phyloP scores from a whole-genome alignment of 2,888 invertebrate genomes.

The Hyposoter didymator region DNA sequence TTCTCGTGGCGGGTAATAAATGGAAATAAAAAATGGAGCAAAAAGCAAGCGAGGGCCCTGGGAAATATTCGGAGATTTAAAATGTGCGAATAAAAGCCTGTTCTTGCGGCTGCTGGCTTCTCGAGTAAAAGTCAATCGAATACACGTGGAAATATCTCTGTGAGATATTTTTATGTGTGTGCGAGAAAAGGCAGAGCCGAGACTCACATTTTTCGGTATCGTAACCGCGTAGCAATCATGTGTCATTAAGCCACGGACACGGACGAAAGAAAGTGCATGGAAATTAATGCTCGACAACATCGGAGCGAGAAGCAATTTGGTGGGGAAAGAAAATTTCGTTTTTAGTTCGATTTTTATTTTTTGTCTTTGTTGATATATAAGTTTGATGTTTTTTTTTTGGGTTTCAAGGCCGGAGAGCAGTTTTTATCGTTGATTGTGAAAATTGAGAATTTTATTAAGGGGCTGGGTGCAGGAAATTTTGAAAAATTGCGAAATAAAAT shows the following conservation, averaged over 20 bases:
- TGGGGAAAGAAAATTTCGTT: not conserved
- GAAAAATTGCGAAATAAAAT: no score
- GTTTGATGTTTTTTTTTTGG: not conserved
- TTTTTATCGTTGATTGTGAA: no score
- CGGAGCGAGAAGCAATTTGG: not conserved
- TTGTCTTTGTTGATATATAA: not conserved
- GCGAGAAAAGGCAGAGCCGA: not conserved
- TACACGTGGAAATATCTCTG: not conserved
- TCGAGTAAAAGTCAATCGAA: constrained; percentile 14
- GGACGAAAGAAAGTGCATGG: not conserved
- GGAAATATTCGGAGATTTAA: constrained; percentile 10
- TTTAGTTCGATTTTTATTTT: not conserved
- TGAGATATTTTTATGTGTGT: not conserved
- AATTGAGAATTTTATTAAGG: no score
- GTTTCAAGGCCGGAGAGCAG: no score
- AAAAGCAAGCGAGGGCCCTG: not conserved
- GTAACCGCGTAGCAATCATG: constrained; percentile 10
- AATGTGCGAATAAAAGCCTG: not conserved
- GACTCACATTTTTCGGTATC: not conserved
- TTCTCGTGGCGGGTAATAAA: not conserved
- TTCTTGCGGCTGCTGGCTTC: constrained; percentile 1
- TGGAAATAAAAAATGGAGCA: not conserved
- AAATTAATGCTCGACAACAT: not conserved
- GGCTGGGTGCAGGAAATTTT: no score
- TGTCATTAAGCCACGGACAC: not conserved